These are phyloP conservation scores for Pachycephus smyrnensis DNA, from an alignment of 2,888 invertebrate genomes.

Conservation along the genomic window DNA sequence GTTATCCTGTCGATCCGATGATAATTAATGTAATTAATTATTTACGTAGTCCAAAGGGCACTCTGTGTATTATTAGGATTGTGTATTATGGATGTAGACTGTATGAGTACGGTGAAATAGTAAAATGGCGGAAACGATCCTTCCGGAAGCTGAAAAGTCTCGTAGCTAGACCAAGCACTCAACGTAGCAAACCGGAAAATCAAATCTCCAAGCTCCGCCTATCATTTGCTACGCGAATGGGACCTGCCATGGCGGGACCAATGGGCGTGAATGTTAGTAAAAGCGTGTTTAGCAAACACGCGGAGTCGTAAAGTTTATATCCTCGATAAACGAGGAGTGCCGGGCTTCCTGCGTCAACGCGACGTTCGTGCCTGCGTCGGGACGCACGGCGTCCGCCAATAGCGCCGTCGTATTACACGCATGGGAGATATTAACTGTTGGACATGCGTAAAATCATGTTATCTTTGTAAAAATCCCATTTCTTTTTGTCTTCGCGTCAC, in stretches of 20 bases:
- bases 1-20: background rate
- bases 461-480: background rate
- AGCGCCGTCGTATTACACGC: background rate
- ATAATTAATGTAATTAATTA: background rate
- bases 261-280: conserved; percentile 16
- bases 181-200: background rate
- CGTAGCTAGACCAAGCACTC: background rate
- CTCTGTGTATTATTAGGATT: too few relatives aligned
- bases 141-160: background rate
- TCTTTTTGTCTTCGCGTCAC: background rate
- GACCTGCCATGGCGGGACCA: conserved; percentile 15
- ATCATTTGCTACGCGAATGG: background rate
- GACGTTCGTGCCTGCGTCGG: background rate
- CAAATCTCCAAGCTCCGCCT: background rate
- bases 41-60: background rate
- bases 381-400: background rate
- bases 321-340: conserved; percentile 19
- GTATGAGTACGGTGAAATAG: background rate
- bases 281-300: conserved; percentile 21
- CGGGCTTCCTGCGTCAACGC: conserved; percentile 17
- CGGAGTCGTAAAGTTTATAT: conserved; percentile 23
- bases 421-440: background rate
- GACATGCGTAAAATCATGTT: background rate
- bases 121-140: background rate
- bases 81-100: background rate